Evolutionary conservation across 2,888 invertebrate species (phyloP), one percentile per base, ranked within the genome.

Genomic region (Theretra japonica): DNA sequence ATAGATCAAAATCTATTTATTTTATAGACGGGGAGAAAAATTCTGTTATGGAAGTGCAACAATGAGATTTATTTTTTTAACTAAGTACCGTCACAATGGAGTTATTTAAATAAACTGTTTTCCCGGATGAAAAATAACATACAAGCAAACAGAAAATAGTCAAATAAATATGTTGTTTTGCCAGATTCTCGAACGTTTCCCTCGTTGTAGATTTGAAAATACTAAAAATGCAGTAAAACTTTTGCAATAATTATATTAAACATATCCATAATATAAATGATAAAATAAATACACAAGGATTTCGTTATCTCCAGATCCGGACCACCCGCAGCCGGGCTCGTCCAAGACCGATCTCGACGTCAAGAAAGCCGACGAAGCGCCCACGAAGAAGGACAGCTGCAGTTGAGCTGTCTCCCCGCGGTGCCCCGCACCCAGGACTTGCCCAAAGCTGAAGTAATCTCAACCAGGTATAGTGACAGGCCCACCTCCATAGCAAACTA

Each of bases 401-500:
- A 94, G 94, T 89, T 94, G 94, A 94, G 89, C 93, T 88, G 85
- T 77, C 82, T 85, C 79, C 70, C 79, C 85, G 75, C 80, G 78
- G 88, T 88, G 65, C 41, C 53, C 73, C 73, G 84, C 88, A 88
- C 87, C 80, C 80, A 81, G 89, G 92, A 91, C 90, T 90, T 86
- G 87, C 88, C 92, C 92, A 92, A 92, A 92, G 89, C 87, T 89
- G 85, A 88, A 86, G 92, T 91, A 93, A 93, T 93, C 93, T 93
- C 93, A 92, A 84, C 83, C 87, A 88, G 88, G 88, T 90, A 91
- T 88, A 90, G 86, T 89, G 86, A 85, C n/a, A n/a, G 82, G 83
- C 85, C 82, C 86, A 84, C 86, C 87, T 83, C 82, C 76, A 75
- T 72, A 78, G 79, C 82, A 82, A 80, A 80, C 79, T 80, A 83